phyloP scores from a whole-genome alignment of 1,140 invertebrate species.

The Drosophila miranda region DNA sequence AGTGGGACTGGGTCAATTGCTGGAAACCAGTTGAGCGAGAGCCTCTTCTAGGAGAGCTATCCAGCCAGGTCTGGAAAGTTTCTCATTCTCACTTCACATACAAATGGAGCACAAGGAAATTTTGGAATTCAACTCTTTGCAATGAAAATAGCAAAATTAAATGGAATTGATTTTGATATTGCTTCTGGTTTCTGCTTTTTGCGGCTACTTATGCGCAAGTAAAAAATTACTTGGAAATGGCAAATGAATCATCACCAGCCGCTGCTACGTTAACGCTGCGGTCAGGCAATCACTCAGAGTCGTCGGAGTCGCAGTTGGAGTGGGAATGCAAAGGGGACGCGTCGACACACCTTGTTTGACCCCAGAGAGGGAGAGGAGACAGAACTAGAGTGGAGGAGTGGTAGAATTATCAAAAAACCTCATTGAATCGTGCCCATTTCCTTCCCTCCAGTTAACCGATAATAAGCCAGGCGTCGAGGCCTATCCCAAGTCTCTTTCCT shows the following conservation, averaged over 20 bases:
- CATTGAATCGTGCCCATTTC: slow-evolving; percentile 72
- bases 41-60: slow-evolving; percentile 18
- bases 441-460: slow-evolving; percentile 35
- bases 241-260: slow-evolving; percentile 52
- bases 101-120: slow-evolving; percentile 17
- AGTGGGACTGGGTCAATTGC: slow-evolving; percentile 65
- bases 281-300: slow-evolving; percentile 62
- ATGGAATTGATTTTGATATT: slow-evolving; percentile 24
- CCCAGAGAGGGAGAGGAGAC: background rate
- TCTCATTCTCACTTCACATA: slow-evolving; percentile 4
- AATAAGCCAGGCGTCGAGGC: slow-evolving; percentile 12
- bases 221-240: slow-evolving; percentile 54
- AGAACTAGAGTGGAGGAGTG: background rate
- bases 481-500: slow-evolving; percentile 31
- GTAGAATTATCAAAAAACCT: slow-evolving; percentile 50
- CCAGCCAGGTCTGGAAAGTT: slow-evolving; percentile 31
- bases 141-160: slow-evolving; percentile 23
- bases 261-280: slow-evolving; percentile 2
- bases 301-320: too few species aligned
- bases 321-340: background rate
- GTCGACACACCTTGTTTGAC: slow-evolving; percentile 53
- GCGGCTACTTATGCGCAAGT: slow-evolving; percentile 27
- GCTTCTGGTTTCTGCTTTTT: background rate
- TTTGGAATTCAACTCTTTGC: slow-evolving; percentile 20
- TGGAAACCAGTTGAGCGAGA: slow-evolving; percentile 50